phyloP scores from a whole-genome alignment of 1,140 invertebrate genomes.

The Hormaphis cornu region DNA sequence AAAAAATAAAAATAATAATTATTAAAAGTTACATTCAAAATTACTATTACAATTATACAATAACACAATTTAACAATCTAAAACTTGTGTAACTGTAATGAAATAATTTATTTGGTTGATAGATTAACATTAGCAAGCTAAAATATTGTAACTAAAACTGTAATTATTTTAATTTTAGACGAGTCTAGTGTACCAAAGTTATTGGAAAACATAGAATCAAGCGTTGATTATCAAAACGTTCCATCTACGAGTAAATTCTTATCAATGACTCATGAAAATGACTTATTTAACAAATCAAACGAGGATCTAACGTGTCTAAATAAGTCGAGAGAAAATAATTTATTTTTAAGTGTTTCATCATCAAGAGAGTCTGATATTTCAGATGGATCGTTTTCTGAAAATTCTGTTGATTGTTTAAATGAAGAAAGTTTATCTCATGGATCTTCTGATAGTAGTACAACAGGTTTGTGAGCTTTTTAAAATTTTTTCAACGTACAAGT shows the following conservation, averaged over 20 bases:
- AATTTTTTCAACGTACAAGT: too few species aligned
- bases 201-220: not conserved
- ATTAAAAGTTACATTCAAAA: too few species aligned
- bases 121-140: too few species aligned
- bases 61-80: too few species aligned
- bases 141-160: too few species aligned
- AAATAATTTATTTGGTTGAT: too few species aligned
- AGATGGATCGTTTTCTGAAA: not conserved
- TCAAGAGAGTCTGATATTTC: not conserved
- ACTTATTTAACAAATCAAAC: not conserved
- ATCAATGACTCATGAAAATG: not conserved
- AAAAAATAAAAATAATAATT: too few species aligned
- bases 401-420: not conserved
- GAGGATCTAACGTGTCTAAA: not conserved
- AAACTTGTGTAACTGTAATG: too few species aligned
- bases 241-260: conserved; percentile 4
- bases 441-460: too few species aligned
- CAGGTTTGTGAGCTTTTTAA: too few species aligned
- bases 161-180: not conserved
- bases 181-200: not conserved
- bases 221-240: not conserved
- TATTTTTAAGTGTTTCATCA: not conserved
- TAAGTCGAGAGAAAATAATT: not conserved
- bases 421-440: not conserved
- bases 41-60: too few species aligned